phyloP scores from a whole-genome alignment of 2,888 invertebrate species.

The Tineola bisselliella region DNA sequence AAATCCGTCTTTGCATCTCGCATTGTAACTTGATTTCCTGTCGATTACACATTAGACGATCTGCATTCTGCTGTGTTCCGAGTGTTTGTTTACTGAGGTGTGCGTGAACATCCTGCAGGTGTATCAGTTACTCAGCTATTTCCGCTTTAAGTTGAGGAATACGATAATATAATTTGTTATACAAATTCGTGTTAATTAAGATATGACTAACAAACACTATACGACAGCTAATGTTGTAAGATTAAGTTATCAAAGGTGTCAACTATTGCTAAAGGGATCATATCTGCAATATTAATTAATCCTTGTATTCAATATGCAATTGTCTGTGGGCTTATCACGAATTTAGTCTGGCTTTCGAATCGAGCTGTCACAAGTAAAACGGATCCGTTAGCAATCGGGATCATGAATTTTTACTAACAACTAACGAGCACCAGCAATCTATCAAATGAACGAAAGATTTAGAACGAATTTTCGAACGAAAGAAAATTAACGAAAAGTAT shows the following conservation, averaged over 20 bases:
- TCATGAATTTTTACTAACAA: too few species aligned
- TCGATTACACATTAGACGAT: not conserved
- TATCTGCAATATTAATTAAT: too few species aligned
- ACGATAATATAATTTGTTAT: not conserved
- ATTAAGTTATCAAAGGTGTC: not conserved
- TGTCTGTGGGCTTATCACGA: too few species aligned
- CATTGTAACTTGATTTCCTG: conserved; percentile 1
- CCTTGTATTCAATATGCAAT: too few species aligned
- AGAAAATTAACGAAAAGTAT: too few species aligned
- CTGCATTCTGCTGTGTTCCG: not conserved
- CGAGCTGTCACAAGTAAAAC: too few species aligned
- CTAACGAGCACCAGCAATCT: too few species aligned
- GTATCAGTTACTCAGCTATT: not conserved
- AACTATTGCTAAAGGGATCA: not conserved
- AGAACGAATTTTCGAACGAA: too few species aligned
- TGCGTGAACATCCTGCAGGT: conserved; percentile 12
- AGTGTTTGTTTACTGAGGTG: conserved; percentile 29
- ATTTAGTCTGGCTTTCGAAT: too few species aligned
- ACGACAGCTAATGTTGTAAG: not conserved
- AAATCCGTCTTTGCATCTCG: not conserved
- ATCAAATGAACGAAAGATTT: too few species aligned
- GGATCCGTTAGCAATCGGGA: too few species aligned
- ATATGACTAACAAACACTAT: not conserved
- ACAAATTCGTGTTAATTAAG: not conserved
- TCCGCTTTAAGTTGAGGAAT: not conserved